A percentile compares a stretch with the other conserved stretches of the same genome.
These are phyloP conservation scores for Hypselothyrea guttata DNA, from an alignment of 2,888 invertebrate species.

Conservation along the genomic window DNA sequence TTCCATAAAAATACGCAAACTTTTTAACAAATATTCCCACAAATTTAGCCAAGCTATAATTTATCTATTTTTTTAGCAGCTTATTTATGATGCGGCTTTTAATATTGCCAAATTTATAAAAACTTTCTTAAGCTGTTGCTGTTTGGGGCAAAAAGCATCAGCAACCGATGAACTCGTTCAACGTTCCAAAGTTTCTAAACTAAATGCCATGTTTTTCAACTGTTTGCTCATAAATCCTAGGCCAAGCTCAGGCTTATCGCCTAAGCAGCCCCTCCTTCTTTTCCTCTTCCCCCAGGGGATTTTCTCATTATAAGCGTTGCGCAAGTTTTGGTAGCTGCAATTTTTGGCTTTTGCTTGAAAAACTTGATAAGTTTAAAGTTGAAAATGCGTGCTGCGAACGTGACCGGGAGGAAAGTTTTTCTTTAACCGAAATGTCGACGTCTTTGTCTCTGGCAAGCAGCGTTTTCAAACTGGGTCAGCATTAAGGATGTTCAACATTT, in stretches of 20 bases:
- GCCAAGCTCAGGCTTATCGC: constrained; percentile 34
- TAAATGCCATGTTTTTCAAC: constrained; percentile 27
- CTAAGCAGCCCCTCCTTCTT: background rate
- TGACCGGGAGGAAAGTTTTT: constrained; percentile 47
- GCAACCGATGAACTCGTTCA: constrained; percentile 16
- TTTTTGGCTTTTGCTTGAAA: constrained; percentile 37
- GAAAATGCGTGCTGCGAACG: constrained; percentile 48
- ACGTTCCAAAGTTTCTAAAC: constrained; percentile 25
- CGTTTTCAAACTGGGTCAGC: constrained; percentile 58
- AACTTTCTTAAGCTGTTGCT: constrained; percentile 7
- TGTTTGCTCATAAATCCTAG: constrained; percentile 34
- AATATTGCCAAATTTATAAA: background rate
- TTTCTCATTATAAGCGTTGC: constrained; percentile 30
- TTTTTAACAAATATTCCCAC: no score
- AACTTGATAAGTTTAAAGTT: constrained; percentile 42
- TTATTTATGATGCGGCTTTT: no score
- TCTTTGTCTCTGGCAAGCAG: constrained; percentile 39
- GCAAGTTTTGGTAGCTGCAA: constrained; percentile 39
- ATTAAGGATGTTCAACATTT: constrained; percentile 40
- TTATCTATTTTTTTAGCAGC: no score
- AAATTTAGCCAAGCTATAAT: no score
- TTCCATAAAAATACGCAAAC: no score
- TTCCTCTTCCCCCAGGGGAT: no score
- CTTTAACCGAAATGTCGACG: constrained; percentile 27
- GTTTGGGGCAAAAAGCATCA: constrained; percentile 15